Conservation (phyloP, 2,797 vertebrate species). For the Zenarchopterus dispar region DNA sequence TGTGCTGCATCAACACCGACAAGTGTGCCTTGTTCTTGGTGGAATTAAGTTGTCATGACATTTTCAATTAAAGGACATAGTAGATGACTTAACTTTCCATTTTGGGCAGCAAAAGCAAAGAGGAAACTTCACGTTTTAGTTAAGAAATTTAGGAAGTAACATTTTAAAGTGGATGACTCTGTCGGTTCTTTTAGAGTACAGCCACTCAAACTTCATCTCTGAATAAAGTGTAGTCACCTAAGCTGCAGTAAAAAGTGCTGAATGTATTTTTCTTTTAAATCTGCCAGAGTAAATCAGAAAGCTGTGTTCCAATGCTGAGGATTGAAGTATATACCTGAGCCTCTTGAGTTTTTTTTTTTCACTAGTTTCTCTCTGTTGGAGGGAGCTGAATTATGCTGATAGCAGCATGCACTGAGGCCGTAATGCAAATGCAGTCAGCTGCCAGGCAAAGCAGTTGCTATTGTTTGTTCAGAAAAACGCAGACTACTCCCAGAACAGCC, state of each 20-base stretch:
- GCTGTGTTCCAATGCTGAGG: constrained; percentile 3
- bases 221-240: not conserved
- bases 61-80: too few species aligned
- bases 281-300: constrained; percentile 18
- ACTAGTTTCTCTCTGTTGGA: constrained; percentile 17
- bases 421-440: constrained; percentile 46
- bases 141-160: too few species aligned
- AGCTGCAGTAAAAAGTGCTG: not conserved
- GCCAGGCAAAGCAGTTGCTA: constrained; percentile 6
- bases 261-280: constrained; percentile 10
- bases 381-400: constrained; percentile 34
- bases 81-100: too few species aligned
- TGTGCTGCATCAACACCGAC: too few species aligned
- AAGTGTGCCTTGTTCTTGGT: too few species aligned
- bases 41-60: too few species aligned
- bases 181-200: not conserved
- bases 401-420: constrained; percentile 11
- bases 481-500: not conserved
- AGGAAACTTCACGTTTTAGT: too few species aligned
- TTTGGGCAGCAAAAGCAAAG: too few species aligned
- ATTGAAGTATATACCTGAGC: constrained; percentile 35
- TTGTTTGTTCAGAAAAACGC: constrained; percentile 32
- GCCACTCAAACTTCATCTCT: not conserved
- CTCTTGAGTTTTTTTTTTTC: constrained; percentile 16
- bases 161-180: too few species aligned